A percentile compares a stretch with the other conserved stretches of the same genome.
phyloP scores from a whole-genome alignment of 2,888 invertebrate species.

The Agonopterix arenella region DNA sequence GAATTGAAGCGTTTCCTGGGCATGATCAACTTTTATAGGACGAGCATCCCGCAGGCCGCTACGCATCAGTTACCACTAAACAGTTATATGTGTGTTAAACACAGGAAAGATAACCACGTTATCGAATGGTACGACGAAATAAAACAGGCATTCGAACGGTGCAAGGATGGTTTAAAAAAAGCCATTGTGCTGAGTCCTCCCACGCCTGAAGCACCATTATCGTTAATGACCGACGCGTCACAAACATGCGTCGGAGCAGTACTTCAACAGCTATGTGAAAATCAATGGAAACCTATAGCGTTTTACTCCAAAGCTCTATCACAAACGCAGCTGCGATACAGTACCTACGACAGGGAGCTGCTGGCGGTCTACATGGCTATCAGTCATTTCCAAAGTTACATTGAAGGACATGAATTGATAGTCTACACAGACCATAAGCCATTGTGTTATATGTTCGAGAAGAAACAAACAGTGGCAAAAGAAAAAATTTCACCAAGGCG shows the following conservation, averaged over 20 bases:
- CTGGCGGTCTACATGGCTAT: background rate
- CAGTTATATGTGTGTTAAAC: conserved; percentile 11
- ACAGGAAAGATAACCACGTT: conserved; percentile 8
- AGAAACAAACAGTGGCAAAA: background rate
- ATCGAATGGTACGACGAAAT: conserved; percentile 9
- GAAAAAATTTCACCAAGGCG: conserved; percentile 11
- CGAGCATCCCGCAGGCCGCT: conserved; percentile 27
- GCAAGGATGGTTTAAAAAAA: conserved; percentile 19
- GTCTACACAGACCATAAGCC: conserved; percentile 15
- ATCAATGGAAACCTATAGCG: conserved; percentile 1
- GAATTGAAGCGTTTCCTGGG: conserved; percentile 21
- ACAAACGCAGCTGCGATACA: conserved; percentile 1
- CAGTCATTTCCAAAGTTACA: background rate
- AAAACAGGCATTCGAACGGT: conserved; percentile 12
- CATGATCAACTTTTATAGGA: conserved; percentile 22
- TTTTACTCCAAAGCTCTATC: background rate
- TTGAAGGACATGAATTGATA: background rate
- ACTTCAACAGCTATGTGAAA: conserved; percentile 20
- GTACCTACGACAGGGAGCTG: background rate
- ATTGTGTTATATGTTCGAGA: background rate
- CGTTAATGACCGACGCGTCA: conserved; percentile 33
- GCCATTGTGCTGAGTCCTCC: conserved; percentile 26
- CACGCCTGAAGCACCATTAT: conserved; percentile 14
- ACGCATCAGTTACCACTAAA: conserved; percentile 22
- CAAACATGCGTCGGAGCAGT: conserved; percentile 30